A percentile compares a stretch with the other conserved stretches of the same genome.
Evolutionary conservation across 1,140 invertebrate species (phyloP).

Genomic region (Galleria mellonella): DNA sequence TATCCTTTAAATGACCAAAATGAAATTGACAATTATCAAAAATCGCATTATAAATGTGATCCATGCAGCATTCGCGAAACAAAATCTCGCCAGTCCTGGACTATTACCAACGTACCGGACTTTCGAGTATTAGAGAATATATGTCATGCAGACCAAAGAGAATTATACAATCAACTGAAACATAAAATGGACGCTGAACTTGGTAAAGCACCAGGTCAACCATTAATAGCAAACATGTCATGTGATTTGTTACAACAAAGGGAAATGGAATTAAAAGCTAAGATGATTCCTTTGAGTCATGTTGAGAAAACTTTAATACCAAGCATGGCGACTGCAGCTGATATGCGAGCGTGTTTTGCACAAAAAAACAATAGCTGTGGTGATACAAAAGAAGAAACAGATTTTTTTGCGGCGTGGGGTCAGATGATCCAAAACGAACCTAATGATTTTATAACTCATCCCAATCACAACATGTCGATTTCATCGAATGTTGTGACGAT

Average conservation of each 20-base stretch:
- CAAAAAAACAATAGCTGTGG: slow-evolving; percentile 65
- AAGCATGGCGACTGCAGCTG: slow-evolving; percentile 45
- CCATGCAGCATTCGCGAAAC: slow-evolving; percentile 49
- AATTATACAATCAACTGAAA: slow-evolving; percentile 57
- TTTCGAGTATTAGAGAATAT: slow-evolving; percentile 51
- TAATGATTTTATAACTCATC: slow-evolving; percentile 67
- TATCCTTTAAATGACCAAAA: slow-evolving; percentile 51
- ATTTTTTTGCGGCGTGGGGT: slow-evolving; percentile 71
- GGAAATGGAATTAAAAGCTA: slow-evolving; percentile 62
- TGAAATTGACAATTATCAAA: slow-evolving; percentile 51
- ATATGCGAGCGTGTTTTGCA: slow-evolving; percentile 49
- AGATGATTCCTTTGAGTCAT: slow-evolving; percentile 66
- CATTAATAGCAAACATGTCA: slow-evolving; percentile 36
- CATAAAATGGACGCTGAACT: slow-evolving; percentile 64
- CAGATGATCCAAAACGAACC: slow-evolving; percentile 70
- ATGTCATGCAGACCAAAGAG: slow-evolving; percentile 53
- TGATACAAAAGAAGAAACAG: slow-evolving; percentile 58
- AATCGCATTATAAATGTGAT: slow-evolving; percentile 53
- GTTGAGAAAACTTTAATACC: slow-evolving; percentile 65
- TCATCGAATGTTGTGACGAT: slow-evolving; percentile 58
- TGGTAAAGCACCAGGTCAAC: slow-evolving; percentile 51
- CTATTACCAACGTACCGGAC: slow-evolving; percentile 59
- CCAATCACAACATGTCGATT: slow-evolving; percentile 55
- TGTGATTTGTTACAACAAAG: slow-evolving; percentile 53
- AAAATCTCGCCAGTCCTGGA: slow-evolving; percentile 67